Evolutionary conservation across 2,888 invertebrate species (phyloP).

Genomic region (Cactoblastis cactorum): DNA sequence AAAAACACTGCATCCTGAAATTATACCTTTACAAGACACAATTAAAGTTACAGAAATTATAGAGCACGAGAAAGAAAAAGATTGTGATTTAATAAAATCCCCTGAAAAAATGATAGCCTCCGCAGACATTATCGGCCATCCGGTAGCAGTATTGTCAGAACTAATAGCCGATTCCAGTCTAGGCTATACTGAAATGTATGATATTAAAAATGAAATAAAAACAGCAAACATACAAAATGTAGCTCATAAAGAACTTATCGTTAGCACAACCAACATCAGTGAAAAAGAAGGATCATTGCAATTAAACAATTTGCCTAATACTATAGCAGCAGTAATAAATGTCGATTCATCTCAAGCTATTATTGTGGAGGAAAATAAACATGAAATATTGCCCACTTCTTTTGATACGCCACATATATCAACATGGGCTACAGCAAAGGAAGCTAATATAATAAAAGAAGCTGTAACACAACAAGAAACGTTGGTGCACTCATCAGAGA

Average conservation of each 20-base stretch:
- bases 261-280: constrained; percentile 71
- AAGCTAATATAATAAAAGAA: constrained; percentile 69
- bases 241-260: constrained; percentile 73
- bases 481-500: constrained; percentile 66
- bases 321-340: constrained; percentile 36
- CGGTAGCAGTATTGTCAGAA: constrained; percentile 76
- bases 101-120: constrained; percentile 52
- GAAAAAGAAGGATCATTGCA: constrained; percentile 76
- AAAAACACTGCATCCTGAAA: constrained; percentile 46
- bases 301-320: constrained; percentile 28
- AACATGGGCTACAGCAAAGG: constrained; percentile 49
- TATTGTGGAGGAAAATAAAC: constrained; percentile 70
- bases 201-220: constrained; percentile 31
- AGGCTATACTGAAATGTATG: constrained; percentile 35
- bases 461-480: constrained; percentile 80
- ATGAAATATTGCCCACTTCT: constrained; percentile 58
- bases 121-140: constrained; percentile 62
- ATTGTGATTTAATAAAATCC: constrained; percentile 26
- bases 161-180: constrained; percentile 59
- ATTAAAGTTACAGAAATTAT: constrained; percentile 54
- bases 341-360: constrained; percentile 66
- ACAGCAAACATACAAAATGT: constrained; percentile 75
- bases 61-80: constrained; percentile 60
- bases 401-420: constrained; percentile 41
- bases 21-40: constrained; percentile 43